Evolutionary conservation across 2,888 invertebrate genomes (phyloP).

Genomic region (Meteorus cinctellus): DNA sequence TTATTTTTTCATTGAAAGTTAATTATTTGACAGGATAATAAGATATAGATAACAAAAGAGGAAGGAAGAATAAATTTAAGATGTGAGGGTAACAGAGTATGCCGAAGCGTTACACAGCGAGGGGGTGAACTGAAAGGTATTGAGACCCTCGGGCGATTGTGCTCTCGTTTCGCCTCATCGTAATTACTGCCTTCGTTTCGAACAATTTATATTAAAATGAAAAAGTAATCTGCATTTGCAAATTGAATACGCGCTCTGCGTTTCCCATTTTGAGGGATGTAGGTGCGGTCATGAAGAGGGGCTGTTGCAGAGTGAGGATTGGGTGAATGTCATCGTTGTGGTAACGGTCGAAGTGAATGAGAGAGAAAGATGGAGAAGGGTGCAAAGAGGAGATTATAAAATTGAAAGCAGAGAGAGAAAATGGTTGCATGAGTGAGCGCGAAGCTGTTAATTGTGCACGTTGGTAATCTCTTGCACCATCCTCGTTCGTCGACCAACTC

Average conservation of each 20-base stretch:
- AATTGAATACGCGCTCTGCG: slow-evolving; percentile 64
- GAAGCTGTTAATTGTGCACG: slow-evolving; percentile 26
- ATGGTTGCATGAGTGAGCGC: neutral
- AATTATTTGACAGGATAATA: neutral
- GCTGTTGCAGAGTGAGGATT: slow-evolving; percentile 75
- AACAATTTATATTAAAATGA: slow-evolving; percentile 72
- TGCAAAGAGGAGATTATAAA: slow-evolving; percentile 52
- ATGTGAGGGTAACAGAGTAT: neutral
- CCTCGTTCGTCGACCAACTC: slow-evolving; percentile 27
- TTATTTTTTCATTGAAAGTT: neutral
- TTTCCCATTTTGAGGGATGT: slow-evolving; percentile 45
- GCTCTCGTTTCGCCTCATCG: slow-evolving; percentile 49
- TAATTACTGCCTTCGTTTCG: slow-evolving; percentile 69
- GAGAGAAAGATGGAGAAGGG: slow-evolving; percentile 13
- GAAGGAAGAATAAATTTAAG: neutral
- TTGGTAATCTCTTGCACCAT: slow-evolving; percentile 5
- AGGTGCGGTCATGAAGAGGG: slow-evolving; percentile 66
- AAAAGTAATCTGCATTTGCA: slow-evolving; percentile 69
- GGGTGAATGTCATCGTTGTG: slow-evolving; percentile 59
- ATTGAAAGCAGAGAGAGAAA: slow-evolving; percentile 54
- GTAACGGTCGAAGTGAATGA: slow-evolving; percentile 38
- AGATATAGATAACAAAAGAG: neutral
- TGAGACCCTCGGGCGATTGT: slow-evolving; percentile 25
- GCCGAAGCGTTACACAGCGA: neutral
- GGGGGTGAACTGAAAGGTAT: neutral